Evolutionary conservation across 2,113 vertebrate genomes (phyloP).

Genomic region (Illadopsis cleaveri): DNA sequence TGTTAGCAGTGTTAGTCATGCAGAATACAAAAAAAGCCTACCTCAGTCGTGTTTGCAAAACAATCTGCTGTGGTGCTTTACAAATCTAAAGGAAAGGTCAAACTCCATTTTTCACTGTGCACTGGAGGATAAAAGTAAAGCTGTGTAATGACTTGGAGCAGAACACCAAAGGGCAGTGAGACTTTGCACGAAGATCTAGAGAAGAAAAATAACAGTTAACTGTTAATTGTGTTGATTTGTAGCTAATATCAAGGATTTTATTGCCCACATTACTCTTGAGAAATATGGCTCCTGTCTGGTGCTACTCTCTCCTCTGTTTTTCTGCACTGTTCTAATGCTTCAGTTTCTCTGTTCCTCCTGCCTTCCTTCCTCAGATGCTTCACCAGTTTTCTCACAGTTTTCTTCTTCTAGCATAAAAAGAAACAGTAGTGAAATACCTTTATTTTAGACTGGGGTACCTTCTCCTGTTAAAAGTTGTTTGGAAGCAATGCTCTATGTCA

Average conservation of each 20-base stretch:
- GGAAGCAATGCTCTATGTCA: neutral
- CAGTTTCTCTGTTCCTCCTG: neutral
- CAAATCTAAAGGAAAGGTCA: neutral
- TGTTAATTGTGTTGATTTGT: neutral
- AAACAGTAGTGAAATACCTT: neutral
- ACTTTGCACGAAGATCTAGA: neutral
- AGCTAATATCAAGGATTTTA: neutral
- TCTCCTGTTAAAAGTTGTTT: neutral
- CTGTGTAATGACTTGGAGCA: neutral
- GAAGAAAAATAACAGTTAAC: neutral
- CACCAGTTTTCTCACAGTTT: neutral
- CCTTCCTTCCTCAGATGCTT: neutral
- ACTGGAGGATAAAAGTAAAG: neutral
- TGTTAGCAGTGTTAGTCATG: neutral
- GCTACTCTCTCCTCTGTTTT: neutral
- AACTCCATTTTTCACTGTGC: neutral
- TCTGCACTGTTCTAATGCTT: neutral
- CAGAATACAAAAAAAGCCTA: neutral
- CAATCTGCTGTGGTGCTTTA: neutral
- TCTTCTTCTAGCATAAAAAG: neutral
- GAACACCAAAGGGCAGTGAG: neutral
- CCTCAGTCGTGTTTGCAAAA: neutral
- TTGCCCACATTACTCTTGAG: neutral
- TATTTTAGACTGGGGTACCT: neutral
- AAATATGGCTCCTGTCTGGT: neutral